Conservation (phyloP, 1,140 invertebrate species). For the Drosophila lacteicornis region DNA sequence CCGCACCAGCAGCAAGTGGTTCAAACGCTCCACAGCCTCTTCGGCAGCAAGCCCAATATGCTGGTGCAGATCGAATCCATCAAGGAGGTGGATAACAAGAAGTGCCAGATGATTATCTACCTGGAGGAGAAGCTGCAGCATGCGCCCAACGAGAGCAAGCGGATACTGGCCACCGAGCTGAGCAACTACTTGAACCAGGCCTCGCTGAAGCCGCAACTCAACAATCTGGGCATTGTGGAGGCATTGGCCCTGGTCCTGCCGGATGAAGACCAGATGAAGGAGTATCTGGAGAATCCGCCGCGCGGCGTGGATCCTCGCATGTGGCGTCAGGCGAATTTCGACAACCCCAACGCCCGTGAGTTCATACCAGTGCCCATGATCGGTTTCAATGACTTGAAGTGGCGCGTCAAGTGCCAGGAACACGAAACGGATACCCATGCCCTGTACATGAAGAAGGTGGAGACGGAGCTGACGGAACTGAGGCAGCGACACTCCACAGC, state of each 20-base stretch:
- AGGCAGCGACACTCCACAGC: constrained; percentile 90
- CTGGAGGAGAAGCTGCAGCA: constrained; percentile 90
- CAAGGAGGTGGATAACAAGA: constrained; percentile 90
- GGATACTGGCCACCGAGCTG: constrained; percentile 91
- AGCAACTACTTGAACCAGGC: constrained; percentile 89
- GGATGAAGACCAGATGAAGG: constrained; percentile 91
- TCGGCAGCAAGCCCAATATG: constrained; percentile 94
- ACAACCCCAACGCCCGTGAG: constrained; percentile 95
- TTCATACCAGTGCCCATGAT: constrained; percentile 97
- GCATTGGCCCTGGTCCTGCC: constrained; percentile 88
- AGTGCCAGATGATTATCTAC: constrained; percentile 92
- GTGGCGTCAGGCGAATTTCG: constrained; percentile 95
- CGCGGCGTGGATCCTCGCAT: constrained; percentile 91
- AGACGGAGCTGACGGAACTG: constrained; percentile 90
- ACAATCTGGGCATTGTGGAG: constrained; percentile 88
- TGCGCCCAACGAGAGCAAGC: constrained; percentile 87
- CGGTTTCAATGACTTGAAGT: constrained; percentile 92
- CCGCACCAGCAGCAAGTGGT: constrained; percentile 90
- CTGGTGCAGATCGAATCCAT: constrained; percentile 91
- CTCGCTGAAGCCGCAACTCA: constrained; percentile 89
- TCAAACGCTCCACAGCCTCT: constrained; percentile 88
- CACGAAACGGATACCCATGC: constrained; percentile 92
- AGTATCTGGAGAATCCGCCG: constrained; percentile 95
- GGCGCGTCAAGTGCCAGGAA: constrained; percentile 92
- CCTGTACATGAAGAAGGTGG: constrained; percentile 90